Evolutionary conservation across 2,888 invertebrate genomes (phyloP).

Genomic region (Hemithea aestivaria): DNA sequence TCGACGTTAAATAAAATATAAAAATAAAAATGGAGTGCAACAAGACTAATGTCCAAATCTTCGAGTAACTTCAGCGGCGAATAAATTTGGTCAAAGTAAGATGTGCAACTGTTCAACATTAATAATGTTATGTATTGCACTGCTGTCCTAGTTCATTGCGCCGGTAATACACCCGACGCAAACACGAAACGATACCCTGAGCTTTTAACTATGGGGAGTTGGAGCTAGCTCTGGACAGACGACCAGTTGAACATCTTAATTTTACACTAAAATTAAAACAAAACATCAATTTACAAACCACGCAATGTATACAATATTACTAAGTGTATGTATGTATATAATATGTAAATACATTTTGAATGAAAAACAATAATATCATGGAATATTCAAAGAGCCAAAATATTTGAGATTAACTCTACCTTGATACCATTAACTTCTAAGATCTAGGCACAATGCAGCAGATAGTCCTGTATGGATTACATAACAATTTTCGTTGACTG

Average conservation of each 20-base stretch:
- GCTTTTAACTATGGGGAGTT: too few relatives aligned
- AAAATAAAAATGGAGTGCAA: conserved; percentile 42
- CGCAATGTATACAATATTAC: conserved; percentile 79
- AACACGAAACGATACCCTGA: too few relatives aligned
- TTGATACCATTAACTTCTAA: conserved; percentile 79
- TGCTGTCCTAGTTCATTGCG: conserved; percentile 41
- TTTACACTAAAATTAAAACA: conserved; percentile 70
- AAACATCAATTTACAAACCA: conserved; percentile 77
- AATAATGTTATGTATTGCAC: conserved; percentile 21
- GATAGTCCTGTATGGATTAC: conserved; percentile 78
- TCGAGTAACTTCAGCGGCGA: conserved; percentile 63
- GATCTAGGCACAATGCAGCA: conserved; percentile 81
- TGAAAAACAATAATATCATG: conserved; percentile 79
- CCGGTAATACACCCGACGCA: too few relatives aligned
- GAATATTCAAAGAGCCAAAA: conserved; percentile 80
- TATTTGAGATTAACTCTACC: conserved; percentile 78
- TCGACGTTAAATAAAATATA: conserved; percentile 44
- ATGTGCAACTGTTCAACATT: conserved; percentile 64
- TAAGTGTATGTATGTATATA: conserved; percentile 78
- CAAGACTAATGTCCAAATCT: conserved; percentile 53
- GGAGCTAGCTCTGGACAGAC: too few relatives aligned
- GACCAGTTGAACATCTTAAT: conserved; percentile 73
- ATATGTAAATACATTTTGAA: conserved; percentile 77
- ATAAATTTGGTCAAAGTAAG: conserved; percentile 72
- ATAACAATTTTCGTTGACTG: conserved; percentile 78